Evolutionary conservation across 2,888 invertebrate genomes (phyloP), one percentile per base, ranked within the genome.

Genomic region (Subacronicta megacephala): DNA sequence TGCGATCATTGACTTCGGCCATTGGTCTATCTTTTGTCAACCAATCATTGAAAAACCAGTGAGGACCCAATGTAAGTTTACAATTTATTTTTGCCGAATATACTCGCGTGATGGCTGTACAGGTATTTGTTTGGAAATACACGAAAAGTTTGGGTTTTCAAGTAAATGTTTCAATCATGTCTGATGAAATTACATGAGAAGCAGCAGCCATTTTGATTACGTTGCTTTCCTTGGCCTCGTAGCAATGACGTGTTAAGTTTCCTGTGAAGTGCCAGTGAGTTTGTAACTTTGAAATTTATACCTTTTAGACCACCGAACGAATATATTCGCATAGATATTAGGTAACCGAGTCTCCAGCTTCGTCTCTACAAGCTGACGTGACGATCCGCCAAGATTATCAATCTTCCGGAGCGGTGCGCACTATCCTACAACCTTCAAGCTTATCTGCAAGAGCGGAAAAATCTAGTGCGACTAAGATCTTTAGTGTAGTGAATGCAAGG

Each of bases 21-120:
- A 96, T 97, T 96, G 96, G 96, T 96, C 96, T 96, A 96, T 95
- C 95, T 95, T 96, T 96, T 95, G 96, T 96, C 96, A 96, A 96
- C 97, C 97, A 97, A 97, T 97, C 97, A 97, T 96, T 95, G 96
- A 95, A 96, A 97, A 96, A 96, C 96, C 96, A 96, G 96, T 90
- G 88, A 93, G 90, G 85, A 89, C 83, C 87, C 90, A 90, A 90
- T 92, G 94, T 94, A 94, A 94, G 93, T 94, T 89, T 86, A 84
- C 89, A 88, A 88, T 87, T 87, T 82, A 84, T 83, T 85, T 90
- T 89, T 87, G 78, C 79, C 82, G 81, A 90, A 83, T 87, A 87
- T 84, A 84, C 75, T 75, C 73, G 82, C 71, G 75, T 56, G 78
- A 87, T 84, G 84, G 78, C 72, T 75, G 78, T 77, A 67, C 77